Base-by-base conservation (phyloP, 2,797 vertebrate species). In the Sebastes goodei region DNA sequence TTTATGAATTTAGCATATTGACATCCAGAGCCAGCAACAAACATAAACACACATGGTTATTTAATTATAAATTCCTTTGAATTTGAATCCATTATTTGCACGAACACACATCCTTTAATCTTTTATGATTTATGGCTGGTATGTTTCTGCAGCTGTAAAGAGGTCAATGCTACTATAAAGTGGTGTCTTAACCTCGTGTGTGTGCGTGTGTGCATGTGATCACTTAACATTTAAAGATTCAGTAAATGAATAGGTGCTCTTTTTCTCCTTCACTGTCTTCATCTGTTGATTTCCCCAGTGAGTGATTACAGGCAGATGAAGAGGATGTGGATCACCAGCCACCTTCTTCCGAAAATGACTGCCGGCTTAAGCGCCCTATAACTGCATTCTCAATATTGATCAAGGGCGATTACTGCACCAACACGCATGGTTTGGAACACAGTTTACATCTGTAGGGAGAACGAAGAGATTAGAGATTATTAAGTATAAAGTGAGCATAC, bases 211-310 rank as follows among this genome's bases (percentile, higher is more conserved):
- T 66, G 64, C 20, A 10, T 25, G 35, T 20, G 38, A 49, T 53
- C 35, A 53, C 20, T 67, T 27, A 9, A 52, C 27, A 14, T 46
- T 76, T 71, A 80, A 79, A 79, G 46, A 71, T 75, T 57, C 29
- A 30, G 17, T 30, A 74, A 75, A 71, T 60, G 4, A 74, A 74
- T 21, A 57, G n/a, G 11, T 74, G 17, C 8, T 70, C 2, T 33
- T 21, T 72, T 25, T 79, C 29, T 61, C 32, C 21, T 49, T 42
- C 20, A 33, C 27, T 79, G 14, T 74, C 68, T 66, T 62, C 35
- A 83, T 72, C 74, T 86, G 80, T 72, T 92, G 82, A 87, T 90
- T 89, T 92, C 83, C 84, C 86, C 53, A 17, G 80, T 49, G 82
- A 88, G 76, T 74, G 75, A 89, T 89, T 65, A 83, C 8, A 74